Evolutionary conservation across 2,888 invertebrate genomes (phyloP), one percentile per base, ranked within the genome.

Genomic region (Limnephilus rhombicus): DNA sequence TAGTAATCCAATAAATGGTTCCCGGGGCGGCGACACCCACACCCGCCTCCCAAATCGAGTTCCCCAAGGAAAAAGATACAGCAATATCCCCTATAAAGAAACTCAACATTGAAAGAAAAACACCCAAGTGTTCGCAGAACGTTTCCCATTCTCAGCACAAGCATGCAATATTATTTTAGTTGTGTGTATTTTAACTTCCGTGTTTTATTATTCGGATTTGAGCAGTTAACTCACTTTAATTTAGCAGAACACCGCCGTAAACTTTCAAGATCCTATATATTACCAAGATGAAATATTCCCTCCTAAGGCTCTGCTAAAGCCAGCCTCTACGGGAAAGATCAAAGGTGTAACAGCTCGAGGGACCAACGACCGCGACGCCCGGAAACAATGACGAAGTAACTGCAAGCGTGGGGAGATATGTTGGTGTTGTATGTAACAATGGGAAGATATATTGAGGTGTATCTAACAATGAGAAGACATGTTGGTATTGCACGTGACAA

Each of bases 311-410:
- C 24, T n/a, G 68, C 68, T n/a, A 9, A 68, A 68, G n/a, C 68
- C 68, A 68, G 68, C 68, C 68, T n/a, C 68, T n/a, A 68, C 24
- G 68, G 68, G n/a, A 68, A 68, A 68, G 68, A 68, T 68, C 68
- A 68, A 68, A 68, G 68, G 68, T 68, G 68, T 68, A n/a, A 68
- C 68, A 24, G 24, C 9, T 68, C 24, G 24, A 68, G 68, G 24
- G n/a, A 68, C 18, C 53, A 0, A 53, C 24, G 68, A 24, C 68
- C 9, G 68, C 53, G 0, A 53, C 24, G 68, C 68, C 68, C 9
- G 68, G 68, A 68, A 68, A 68, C 68, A 68, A 68, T 68, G 68
- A 68, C 68, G n/a, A 68, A 68, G 68, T 68, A 68, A 68, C 68
- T n/a, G 68, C 24, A n/a, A n/a, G 13, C 24, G 7, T 24, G 7